These are phyloP conservation scores for Gymnorhina tibicen DNA, from an alignment of 2,113 vertebrate species.

Conservation along the genomic window DNA sequence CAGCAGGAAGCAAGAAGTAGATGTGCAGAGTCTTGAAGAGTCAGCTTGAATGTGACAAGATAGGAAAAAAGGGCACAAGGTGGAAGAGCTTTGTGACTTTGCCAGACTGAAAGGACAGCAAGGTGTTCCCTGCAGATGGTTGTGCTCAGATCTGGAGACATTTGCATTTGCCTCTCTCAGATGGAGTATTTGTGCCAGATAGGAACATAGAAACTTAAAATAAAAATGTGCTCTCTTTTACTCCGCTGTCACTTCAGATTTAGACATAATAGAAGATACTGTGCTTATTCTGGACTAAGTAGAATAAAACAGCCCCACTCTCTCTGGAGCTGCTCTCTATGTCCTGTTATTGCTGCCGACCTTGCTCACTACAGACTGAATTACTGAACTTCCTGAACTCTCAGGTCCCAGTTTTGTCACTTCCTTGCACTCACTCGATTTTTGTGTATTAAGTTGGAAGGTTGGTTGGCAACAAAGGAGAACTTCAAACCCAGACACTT, in stretches of 20 bases:
- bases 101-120: background rate
- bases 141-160: background rate
- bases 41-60: fast-evolving
- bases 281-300: background rate
- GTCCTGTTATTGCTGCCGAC: background rate
- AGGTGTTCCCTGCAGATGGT: background rate
- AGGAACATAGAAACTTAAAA: background rate
- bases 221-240: background rate
- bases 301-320: background rate
- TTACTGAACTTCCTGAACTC: conserved; percentile 29
- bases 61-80: background rate
- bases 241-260: background rate
- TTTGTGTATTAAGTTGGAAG: background rate
- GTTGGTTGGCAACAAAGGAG: background rate
- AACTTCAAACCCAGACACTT: background rate
- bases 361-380: background rate
- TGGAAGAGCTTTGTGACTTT: background rate
- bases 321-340: background rate
- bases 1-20: background rate
- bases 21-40: background rate
- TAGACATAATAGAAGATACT: background rate
- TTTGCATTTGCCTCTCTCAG: background rate
- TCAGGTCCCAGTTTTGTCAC: background rate
- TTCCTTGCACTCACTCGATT: background rate
- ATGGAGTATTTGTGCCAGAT: background rate